Conservation (phyloP, 2,888 invertebrate species). For the Dorcus parallelipipedus region DNA sequence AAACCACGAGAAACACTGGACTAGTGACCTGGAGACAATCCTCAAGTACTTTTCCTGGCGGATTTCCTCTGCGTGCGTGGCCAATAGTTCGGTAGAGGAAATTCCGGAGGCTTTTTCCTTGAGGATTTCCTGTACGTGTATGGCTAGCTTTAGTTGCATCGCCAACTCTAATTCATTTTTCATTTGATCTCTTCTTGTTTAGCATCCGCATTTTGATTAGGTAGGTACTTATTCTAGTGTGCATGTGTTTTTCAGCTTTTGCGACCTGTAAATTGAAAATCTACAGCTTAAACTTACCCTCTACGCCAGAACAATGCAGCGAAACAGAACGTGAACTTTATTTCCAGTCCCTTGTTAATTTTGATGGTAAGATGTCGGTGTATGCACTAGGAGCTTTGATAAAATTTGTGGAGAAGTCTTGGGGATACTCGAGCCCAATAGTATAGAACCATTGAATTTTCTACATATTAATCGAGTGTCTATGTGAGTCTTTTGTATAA, state of each 20-base stretch:
- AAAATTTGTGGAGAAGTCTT: slow-evolving; percentile 66
- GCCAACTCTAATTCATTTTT: too few species aligned
- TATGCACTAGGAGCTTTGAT: slow-evolving; percentile 71
- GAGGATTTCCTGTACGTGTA: too few species aligned
- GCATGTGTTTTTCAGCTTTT: slow-evolving; percentile 44
- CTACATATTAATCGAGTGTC: slow-evolving; percentile 57
- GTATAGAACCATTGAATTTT: slow-evolving; percentile 53
- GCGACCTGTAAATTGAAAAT: slow-evolving; percentile 58
- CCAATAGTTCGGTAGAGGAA: too few species aligned
- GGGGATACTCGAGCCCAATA: slow-evolving; percentile 42
- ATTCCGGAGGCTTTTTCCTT: too few species aligned
- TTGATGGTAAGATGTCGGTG: slow-evolving; percentile 60
- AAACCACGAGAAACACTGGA: too few species aligned
- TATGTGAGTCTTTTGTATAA: slow-evolving; percentile 53
- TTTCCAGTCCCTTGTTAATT: slow-evolving; percentile 62
- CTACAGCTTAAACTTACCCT: slow-evolving; percentile 53
- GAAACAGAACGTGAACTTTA: slow-evolving; percentile 57
- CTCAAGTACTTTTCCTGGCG: too few species aligned
- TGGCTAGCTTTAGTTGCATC: too few species aligned
- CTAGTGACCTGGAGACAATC: too few species aligned
- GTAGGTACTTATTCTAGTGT: not conserved
- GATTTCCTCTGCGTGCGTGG: too few species aligned
- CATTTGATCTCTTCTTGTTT: not conserved
- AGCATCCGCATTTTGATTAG: not conserved
- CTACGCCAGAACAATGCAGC: slow-evolving; percentile 47